Evolutionary conservation across 1,140 invertebrate genomes (phyloP), one percentile per base, ranked within the genome.

Genomic region (Lethocerus indicus): DNA sequence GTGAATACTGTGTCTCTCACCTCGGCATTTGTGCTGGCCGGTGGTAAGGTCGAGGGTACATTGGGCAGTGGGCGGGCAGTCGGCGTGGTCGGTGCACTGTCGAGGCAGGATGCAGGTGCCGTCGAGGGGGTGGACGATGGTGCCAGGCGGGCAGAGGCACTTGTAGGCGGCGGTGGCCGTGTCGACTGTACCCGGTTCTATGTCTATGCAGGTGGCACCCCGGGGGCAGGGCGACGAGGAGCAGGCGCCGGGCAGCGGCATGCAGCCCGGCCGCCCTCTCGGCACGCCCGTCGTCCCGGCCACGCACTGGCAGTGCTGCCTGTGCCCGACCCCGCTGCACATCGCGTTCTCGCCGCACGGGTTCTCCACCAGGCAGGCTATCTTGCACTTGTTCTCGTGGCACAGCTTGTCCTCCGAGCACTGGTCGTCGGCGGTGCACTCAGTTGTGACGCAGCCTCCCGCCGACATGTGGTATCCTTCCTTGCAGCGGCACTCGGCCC

Each of bases 401-500:
- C 88, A 92, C 18, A 83, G 68, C 66, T 88, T 86, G 56, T 89
- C 85, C 26, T 77, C 74, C 0, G 79, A 73, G 59, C 87, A 92
- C 36, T 91, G 76, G 1, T 70, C 64, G 54, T 84, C 73, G 6
- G 53, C 60, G 40, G 69, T 66, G 59, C 87, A 91, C 67, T 88
- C 83, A 45, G 85, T 78, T 52, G 74, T 73, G 54, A 78, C 75
- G 62, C 86, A 89, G 24, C 78, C 83, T 51, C 78, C 71, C 57
- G 74, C 71, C 14, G 86, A 75, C 1, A 85, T 86, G 56, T 78
- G 78, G 61, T 76, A 90, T 1, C 83, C 86, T 36, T 67, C 55
- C 57, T 79, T 78, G 61, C 89, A 93, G 13, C 67, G 64, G 61
- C 89, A 93, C 20, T 76, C 64, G 1, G 83, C 72, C 44, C 72